phyloP scores from a whole-genome alignment of 92 coral and sea anemone genomes.

The Phymanthus crucifer region DNA sequence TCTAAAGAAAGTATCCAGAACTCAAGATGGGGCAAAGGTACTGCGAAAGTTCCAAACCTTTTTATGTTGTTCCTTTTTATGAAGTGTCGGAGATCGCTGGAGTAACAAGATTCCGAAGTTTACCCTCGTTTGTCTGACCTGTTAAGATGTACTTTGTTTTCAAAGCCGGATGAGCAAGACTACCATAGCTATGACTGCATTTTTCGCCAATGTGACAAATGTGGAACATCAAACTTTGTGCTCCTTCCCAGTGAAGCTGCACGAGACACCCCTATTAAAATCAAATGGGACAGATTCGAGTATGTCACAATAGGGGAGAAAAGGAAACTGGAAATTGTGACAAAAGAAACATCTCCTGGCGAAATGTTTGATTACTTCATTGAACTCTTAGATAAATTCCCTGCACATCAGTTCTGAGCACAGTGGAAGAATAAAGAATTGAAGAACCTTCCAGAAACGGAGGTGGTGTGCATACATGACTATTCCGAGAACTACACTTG shows the following conservation, averaged over 20 bases:
- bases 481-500: constrained; percentile 41
- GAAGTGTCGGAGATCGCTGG: too few relatives aligned
- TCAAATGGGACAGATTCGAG: constrained; percentile 22
- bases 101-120: not conserved
- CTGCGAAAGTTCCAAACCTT: too few relatives aligned
- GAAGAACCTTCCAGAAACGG: constrained; percentile 32
- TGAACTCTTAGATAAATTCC: constrained; percentile 24
- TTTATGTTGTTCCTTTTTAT: too few relatives aligned
- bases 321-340: constrained; percentile 34
- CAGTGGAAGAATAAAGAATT: constrained; percentile 55
- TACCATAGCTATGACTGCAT: not conserved
- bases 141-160: not conserved
- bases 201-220: not conserved
- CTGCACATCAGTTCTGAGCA: constrained; percentile 63
- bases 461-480: constrained; percentile 34
- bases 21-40: too few relatives aligned
- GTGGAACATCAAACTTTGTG: not conserved
- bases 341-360: constrained; percentile 29
- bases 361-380: constrained; percentile 29
- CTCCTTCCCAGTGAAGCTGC: not conserved
- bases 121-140: not conserved
- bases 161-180: not conserved
- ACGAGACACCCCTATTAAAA: not conserved
- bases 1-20: too few relatives aligned
- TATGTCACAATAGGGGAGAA: constrained; percentile 17